Base-by-base conservation (phyloP, 2,113 vertebrate genomes). In the Coracopsis vasa region DNA sequence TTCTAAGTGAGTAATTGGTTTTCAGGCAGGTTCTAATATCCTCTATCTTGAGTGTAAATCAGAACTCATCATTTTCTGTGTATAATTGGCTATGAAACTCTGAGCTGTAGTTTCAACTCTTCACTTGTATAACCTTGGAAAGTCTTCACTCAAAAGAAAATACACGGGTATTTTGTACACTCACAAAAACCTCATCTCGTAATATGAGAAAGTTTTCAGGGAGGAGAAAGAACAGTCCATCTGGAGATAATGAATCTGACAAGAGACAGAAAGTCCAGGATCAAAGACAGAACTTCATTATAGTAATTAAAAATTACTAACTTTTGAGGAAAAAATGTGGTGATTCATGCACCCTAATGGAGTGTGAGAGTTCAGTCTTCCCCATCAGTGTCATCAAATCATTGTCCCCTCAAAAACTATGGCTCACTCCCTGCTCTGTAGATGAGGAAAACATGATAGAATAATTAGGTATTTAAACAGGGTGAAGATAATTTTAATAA, bases 291-390 rank as follows among this genome's bases (percentile, higher is more conserved):
- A 90, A 88, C 62, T 90, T 93, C 56, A 92, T 92, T 91, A 62
- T 93, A 86, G 86, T 86, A 86, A 56, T 42, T 90, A 88, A 95
- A 95, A 95, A 90, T 74, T 10, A 82, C 81, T 95, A 94, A 95
- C 92, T 95, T 62, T 48, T 74, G 58, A 93, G 89, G 47, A 95
- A 88, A 94, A 92, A 35, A 73, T 44, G 78, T 83, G 37, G 42
- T 82, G 92, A 96, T 96, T 97, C 94, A 91, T 64, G 48, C 31
- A 72, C 39, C 35, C 74, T 91, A 84, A 85, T 71, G 80, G 86
- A 84, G 78, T 72, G 80, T 60, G 80, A 93, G 85, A 89, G 72
- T 93, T 95, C 67, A 86, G 61, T 23, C 66, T 90, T 84, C 39
- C 23, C 41, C 78, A 92, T 90, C 94, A 85, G 51, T 84, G 88